Percentiles rank a stretch among this genome's conserved stretches.
These are phyloP conservation scores for Drosophila aldrichi DNA, from an alignment of 2,888 invertebrate genomes.

Conservation along the genomic window DNA sequence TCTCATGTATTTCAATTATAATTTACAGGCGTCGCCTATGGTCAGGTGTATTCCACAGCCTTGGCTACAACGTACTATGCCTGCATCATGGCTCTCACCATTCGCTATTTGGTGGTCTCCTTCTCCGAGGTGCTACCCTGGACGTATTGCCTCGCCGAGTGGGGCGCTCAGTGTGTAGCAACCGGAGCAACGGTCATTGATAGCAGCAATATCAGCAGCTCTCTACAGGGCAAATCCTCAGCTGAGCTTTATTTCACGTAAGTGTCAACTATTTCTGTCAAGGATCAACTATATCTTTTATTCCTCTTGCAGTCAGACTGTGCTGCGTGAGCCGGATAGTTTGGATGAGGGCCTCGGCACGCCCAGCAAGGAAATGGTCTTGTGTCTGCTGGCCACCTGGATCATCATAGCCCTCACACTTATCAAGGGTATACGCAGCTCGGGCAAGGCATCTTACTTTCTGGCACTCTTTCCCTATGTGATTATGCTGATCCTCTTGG, in stretches of 20 bases:
- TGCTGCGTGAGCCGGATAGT: constrained; percentile 86
- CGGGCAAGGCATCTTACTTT: constrained; percentile 89
- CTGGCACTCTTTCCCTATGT: constrained; percentile 89
- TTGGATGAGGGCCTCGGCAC: constrained; percentile 86
- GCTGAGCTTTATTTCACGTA: constrained; percentile 85
- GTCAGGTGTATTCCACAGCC: constrained; percentile 86
- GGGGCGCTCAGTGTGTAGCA: constrained; percentile 85
- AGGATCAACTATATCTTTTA: no score
- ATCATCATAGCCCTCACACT: constrained; percentile 86
- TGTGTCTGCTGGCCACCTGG: constrained; percentile 87
- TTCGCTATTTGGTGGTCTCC: constrained; percentile 88
- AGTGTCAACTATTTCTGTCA: constrained; percentile 30
- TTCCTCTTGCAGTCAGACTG: constrained; percentile 85
- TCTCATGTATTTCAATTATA: no score
- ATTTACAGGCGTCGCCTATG: constrained; percentile 87
- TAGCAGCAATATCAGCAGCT: constrained; percentile 52
- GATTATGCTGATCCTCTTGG: constrained; percentile 87
- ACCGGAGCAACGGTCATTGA: constrained; percentile 62
- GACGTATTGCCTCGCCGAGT: constrained; percentile 87
- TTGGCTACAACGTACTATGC: constrained; percentile 89
- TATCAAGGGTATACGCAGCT: constrained; percentile 87
- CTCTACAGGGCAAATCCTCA: constrained; percentile 73
- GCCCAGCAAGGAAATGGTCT: constrained; percentile 86
- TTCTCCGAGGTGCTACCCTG: constrained; percentile 88
- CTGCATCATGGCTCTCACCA: constrained; percentile 88